A percentile compares a stretch with the other conserved stretches of the same genome.
Evolutionary conservation across 2,797 vertebrate species (phyloP).

Genomic region (Tragopan temminckii): DNA sequence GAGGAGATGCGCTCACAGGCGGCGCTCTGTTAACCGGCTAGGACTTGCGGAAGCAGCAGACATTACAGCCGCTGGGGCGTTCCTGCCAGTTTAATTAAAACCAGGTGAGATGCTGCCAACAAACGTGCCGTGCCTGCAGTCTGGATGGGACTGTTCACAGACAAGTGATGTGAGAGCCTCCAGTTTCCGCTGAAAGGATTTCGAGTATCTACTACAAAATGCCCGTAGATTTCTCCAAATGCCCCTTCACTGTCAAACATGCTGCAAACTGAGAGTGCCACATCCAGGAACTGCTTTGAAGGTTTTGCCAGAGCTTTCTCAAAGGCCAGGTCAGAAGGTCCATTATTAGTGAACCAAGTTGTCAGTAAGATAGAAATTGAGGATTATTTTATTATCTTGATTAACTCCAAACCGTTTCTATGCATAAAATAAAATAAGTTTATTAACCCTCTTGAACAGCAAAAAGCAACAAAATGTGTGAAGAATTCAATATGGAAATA

Average conservation of each 20-base stretch:
- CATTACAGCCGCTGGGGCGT: not conserved
- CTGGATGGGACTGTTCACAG: not conserved
- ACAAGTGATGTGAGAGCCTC: not conserved
- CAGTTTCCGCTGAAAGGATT: not conserved
- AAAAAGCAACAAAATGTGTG: not conserved
- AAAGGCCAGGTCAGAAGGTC: not conserved
- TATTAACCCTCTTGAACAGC: not conserved
- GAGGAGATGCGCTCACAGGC: not conserved
- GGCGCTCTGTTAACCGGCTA: not conserved
- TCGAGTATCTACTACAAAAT: not conserved
- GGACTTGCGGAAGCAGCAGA: rapidly evolving
- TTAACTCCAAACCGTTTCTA: not conserved
- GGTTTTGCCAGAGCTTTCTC: conserved; percentile 11
- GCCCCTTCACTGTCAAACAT: not conserved
- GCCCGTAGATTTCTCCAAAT: not conserved
- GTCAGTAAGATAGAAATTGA: not conserved
- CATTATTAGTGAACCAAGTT: not conserved
- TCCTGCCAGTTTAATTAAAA: not conserved
- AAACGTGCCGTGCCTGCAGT: not conserved
- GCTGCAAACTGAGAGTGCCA: not conserved
- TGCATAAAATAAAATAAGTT: not conserved
- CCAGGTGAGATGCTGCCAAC: not conserved
- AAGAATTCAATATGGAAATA: not conserved
- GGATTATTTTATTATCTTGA: not conserved
- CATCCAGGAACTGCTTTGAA: not conserved